Base-by-base conservation (phyloP, 2,888 invertebrate species). In the Eremobia ochroleuca region DNA sequence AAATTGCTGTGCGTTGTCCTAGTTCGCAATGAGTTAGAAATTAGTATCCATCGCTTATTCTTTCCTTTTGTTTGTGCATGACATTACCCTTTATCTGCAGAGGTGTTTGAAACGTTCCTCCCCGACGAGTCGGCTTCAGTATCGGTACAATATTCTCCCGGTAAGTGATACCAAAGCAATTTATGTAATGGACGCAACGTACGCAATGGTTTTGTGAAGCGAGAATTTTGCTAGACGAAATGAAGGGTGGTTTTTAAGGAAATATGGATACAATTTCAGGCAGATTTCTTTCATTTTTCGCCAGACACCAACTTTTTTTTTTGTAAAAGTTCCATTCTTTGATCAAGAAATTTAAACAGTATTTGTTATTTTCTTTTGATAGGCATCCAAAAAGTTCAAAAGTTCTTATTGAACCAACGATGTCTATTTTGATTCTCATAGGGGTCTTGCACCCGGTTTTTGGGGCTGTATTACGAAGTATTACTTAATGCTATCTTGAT, bases 51-150 rank as follows among this genome's bases (percentile, higher is more conserved):
- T 83, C 21, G 87, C 89, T 87, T 87, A 87, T 78, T 64, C 2
- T 67, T 18, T 25, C 76, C 46, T 83, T 88, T 83, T 83, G 71
- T 86, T 85, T 83, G 71, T 85, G 87, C 84, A 87, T 89, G 86
- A 71, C 68, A 83, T 90, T 88, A 86, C 87, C 88, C 89, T 89
- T 69, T 49, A 8, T 76, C 87, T 91, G 81, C 94, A 95, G 95
- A 95, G 86, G 91, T 94, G 88, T 94, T 95, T 91, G 95, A 96
- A 87, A 94, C 94, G 13, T 93, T 90, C 83, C 94, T 94, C 69
- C 94, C 94, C 66, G 94, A 94, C 74, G 92, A 90, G 25, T 89
- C 92, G 11, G 92, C 91, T 34, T 90, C 86, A 43, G 82, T 94
- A 65, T 88, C 93, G 15, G 91, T 94, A 70, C 91, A 91, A 71